Base-by-base conservation (phyloP, 2,797 vertebrate species). In the Xenentodon cancila region DNA sequence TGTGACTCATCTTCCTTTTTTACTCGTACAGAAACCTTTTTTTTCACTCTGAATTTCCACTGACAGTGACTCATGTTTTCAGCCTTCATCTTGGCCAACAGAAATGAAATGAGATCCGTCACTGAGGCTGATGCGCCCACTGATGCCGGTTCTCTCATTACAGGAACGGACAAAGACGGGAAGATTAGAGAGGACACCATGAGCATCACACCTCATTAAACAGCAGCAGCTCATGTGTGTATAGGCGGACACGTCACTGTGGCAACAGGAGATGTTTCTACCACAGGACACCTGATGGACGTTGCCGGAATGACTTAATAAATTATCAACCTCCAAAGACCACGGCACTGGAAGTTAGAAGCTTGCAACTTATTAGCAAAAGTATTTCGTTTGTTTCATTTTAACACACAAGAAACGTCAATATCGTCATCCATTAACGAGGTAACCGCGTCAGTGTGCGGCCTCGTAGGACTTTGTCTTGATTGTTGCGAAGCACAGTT, bases 61-160 rank as follows among this genome's bases (percentile, higher is more conserved):
- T 15, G 22, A 34, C 22, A 34, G 19, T 25, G 40, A 68, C 53
- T 68, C 22, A 34, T 65, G 54, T 18, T 37, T 18, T 53, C 47
- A 68, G 51, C n/a, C n/a, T 47, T 40, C 30, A 71, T 70, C 42
- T 52, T 1, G 20, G 6, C 13, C 1, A n/a, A 21, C 27, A 13
- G 7, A 37, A 40, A 30, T 73, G 62, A 73, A 73, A 81, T 9
- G 0, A 46, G 66, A 82, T 40, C 52, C 43, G 8, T 25, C 17
- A 18, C 30, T 53, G 59, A 64, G 50, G 65, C 27, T 58, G 55
- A 76, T 1, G n/a, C 48, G 20, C 48, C 42, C 42, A 46, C 13
- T 44, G 42, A 73, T 5, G 50, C 42, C 20, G 20, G 25, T 7
- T 67, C 55, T 84, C 69, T 4, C 45, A 11, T 88, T 77, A 58